phyloP scores from a whole-genome alignment of 1,140 invertebrate species.

The Hylyphantes graminicola region DNA sequence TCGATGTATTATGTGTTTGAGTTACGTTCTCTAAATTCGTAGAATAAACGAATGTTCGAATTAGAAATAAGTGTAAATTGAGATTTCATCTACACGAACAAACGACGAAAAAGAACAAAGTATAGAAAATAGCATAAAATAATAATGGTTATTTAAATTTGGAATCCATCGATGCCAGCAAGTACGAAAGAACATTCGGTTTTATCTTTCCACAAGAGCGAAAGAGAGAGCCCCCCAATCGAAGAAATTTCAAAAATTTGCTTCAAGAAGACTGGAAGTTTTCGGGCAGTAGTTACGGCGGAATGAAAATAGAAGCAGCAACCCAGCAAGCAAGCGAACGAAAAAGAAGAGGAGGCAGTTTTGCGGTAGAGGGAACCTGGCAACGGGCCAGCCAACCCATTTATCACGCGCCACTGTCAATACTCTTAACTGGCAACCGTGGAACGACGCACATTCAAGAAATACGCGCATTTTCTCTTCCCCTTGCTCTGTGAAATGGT shows the following conservation, averaged over 20 bases:
- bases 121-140: too few relatives aligned
- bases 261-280: conserved; percentile 51
- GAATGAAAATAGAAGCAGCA: conserved; percentile 50
- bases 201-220: not conserved
- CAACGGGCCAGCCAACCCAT: conserved; percentile 55
- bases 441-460: conserved; percentile 1
- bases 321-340: conserved; percentile 7
- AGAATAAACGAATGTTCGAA: too few relatives aligned
- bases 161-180: too few relatives aligned
- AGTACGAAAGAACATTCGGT: too few relatives aligned
- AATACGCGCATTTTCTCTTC: too few relatives aligned
- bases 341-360: conserved; percentile 56
- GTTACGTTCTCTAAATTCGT: too few relatives aligned
- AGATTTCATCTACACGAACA: too few relatives aligned
- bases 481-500: too few relatives aligned
- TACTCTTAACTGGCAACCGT: conserved; percentile 57
- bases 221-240: not conserved
- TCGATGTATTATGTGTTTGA: too few relatives aligned
- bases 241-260: conserved; percentile 58
- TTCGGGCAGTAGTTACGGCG: conserved; percentile 54
- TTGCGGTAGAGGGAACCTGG: conserved; percentile 57
- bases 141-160: too few relatives aligned
- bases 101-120: too few relatives aligned
- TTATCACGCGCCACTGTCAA: conserved; percentile 58
- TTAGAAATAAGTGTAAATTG: too few relatives aligned